These are phyloP conservation scores for Lophotriccus pileatus DNA, from an alignment of 2,797 vertebrate species.

Conservation along the genomic window DNA sequence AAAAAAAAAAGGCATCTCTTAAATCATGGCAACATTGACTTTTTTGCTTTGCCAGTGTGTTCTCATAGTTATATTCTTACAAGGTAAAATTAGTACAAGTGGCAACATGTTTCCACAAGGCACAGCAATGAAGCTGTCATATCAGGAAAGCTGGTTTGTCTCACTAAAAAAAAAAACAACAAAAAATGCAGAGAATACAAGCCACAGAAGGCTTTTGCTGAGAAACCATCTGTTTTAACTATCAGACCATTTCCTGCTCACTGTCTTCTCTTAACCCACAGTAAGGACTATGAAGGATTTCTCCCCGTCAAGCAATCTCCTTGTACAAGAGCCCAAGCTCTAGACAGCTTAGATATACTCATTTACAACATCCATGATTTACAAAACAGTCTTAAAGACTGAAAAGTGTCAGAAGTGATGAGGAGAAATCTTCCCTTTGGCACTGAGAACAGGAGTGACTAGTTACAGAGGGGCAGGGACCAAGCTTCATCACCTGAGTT, in stretches of 20 bases:
- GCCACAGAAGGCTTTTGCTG: constrained; percentile 42
- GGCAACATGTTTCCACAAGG: constrained; percentile 17
- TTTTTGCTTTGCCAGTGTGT: neutral
- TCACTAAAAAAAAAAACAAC: constrained; percentile 39
- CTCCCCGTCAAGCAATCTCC: neutral
- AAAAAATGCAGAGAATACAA: constrained; percentile 7
- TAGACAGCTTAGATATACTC: neutral
- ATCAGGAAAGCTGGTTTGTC: constrained; percentile 11
- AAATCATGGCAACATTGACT: constrained; percentile 22
- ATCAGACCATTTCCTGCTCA: constrained; percentile 42
- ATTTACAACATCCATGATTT: neutral
- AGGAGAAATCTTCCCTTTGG: neutral
- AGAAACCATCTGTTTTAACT: constrained; percentile 47
- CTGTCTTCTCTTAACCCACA: neutral
- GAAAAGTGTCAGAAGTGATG: neutral
- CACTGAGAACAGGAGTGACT: neutral
- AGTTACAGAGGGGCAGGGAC: fast-evolving
- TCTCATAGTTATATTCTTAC: neutral
- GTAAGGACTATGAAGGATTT: neutral
- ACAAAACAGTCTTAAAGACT: neutral
- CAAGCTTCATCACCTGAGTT: neutral
- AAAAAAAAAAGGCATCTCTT: constrained; percentile 18
- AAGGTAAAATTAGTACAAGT: constrained; percentile 43
- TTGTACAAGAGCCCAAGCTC: neutral
- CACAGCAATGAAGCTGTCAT: constrained; percentile 47